Conservation (phyloP, 2,113 vertebrate species). For the Eublepharis macularius region DNA sequence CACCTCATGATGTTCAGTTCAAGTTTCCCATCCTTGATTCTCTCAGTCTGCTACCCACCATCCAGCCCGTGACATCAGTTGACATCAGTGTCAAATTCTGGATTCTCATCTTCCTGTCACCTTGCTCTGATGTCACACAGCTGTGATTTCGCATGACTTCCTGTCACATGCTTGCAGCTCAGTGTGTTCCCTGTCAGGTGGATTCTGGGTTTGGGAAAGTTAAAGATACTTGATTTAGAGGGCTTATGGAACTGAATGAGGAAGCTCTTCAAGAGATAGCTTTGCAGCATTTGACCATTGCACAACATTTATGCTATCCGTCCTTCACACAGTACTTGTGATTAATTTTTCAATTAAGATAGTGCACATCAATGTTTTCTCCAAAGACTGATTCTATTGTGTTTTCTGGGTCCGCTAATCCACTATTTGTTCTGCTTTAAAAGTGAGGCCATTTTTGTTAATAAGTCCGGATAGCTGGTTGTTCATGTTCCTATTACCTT, state of each 20-base stretch:
- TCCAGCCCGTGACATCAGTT: no score
- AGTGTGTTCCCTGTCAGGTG: no score
- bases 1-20: no score
- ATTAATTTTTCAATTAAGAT: not conserved
- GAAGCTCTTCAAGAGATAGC: not conserved
- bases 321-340: not conserved
- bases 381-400: not conserved
- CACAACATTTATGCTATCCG: not conserved
- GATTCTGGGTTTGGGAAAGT: no score
- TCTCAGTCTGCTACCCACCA: no score
- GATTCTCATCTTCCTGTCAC: no score
- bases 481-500: not conserved
- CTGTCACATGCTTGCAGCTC: no score
- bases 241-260: not conserved
- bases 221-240: no score
- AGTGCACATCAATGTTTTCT: not conserved
- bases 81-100: no score
- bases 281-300: not conserved
- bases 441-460: not conserved
- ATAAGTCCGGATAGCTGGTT: not conserved
- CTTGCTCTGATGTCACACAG: no score
- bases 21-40: no score
- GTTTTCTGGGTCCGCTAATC: not conserved
- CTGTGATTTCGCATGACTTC: no score
- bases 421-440: not conserved